Evolutionary conservation across 2,888 invertebrate species (phyloP).

Genomic region (Anagyrus pseudococci): DNA sequence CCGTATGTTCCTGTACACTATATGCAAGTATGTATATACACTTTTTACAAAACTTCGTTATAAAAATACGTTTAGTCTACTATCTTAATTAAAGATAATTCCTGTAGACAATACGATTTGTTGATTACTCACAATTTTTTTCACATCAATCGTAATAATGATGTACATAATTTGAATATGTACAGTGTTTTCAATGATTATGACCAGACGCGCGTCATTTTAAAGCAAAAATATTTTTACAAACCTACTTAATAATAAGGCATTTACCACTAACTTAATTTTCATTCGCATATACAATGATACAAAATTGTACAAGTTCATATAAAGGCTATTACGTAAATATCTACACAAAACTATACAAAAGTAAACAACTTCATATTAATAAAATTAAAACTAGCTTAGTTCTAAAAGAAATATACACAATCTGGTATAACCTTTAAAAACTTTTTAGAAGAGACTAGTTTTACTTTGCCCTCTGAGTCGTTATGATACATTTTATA

Average conservation of each 20-base stretch:
- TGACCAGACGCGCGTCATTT: conserved; percentile 18
- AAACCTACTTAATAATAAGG: neutral
- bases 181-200: conserved; percentile 27
- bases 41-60: conserved; percentile 43
- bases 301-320: conserved; percentile 8
- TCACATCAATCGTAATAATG: conserved; percentile 13
- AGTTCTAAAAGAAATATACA: conserved; percentile 11
- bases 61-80: conserved; percentile 53
- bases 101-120: conserved; percentile 41
- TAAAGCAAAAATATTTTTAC: conserved; percentile 3
- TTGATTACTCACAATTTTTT: neutral
- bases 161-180: conserved; percentile 25
- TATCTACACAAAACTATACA: conserved; percentile 8
- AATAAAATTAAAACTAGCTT: conserved; percentile 1
- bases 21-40: conserved; percentile 52
- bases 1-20: conserved; percentile 57
- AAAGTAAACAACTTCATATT: neutral
- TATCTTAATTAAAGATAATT: conserved; percentile 37
- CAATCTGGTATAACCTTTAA: conserved; percentile 25
- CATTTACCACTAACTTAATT: neutral
- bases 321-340: conserved; percentile 1
- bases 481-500: conserved; percentile 6
- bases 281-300: conserved; percentile 11
- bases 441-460: conserved; percentile 25
- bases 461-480: conserved; percentile 21